Conservation (phyloP, 2,797 vertebrate species). For the Chanos chanos region DNA sequence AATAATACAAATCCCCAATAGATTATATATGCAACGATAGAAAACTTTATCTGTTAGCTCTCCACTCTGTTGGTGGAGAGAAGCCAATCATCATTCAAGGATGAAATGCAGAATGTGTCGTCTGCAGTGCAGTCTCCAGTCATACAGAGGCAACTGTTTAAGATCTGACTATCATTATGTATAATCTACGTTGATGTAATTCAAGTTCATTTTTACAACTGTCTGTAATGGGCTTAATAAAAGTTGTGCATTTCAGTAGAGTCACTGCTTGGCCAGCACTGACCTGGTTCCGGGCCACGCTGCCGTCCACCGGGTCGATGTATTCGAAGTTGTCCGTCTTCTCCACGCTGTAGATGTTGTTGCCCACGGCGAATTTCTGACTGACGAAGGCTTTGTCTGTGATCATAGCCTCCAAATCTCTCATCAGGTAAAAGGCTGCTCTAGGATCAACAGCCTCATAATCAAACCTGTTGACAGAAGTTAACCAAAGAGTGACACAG, state of each 20-base stretch:
- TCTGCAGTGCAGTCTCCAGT: too few species aligned
- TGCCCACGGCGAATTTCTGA: slow-evolving; percentile 96
- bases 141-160: too few species aligned
- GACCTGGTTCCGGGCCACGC: slow-evolving; percentile 95
- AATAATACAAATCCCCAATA: too few species aligned
- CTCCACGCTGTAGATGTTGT: slow-evolving; percentile 86
- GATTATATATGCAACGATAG: too few species aligned
- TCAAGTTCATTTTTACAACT: too few species aligned
- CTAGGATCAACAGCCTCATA: slow-evolving; percentile 93
- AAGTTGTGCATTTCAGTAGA: neutral
- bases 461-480: slow-evolving; percentile 81
- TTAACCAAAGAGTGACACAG: too few species aligned
- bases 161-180: neutral
- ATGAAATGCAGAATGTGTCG: too few species aligned
- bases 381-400: slow-evolving; percentile 88
- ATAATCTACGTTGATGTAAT: neutral
- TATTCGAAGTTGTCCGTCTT: slow-evolving; percentile 95
- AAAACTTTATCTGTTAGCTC: too few species aligned
- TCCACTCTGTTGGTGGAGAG: too few species aligned
- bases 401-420: slow-evolving; percentile 87
- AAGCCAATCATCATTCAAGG: too few species aligned
- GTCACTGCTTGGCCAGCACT: slow-evolving; percentile 27
- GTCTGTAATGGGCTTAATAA: too few species aligned
- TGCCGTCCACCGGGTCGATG: slow-evolving; percentile 94
- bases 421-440: slow-evolving; percentile 89